Percentiles rank a stretch among this genome's conserved stretches.
These are phyloP conservation scores for Paradisaea rubra DNA, from an alignment of 2,113 vertebrate genomes.

Conservation along the genomic window DNA sequence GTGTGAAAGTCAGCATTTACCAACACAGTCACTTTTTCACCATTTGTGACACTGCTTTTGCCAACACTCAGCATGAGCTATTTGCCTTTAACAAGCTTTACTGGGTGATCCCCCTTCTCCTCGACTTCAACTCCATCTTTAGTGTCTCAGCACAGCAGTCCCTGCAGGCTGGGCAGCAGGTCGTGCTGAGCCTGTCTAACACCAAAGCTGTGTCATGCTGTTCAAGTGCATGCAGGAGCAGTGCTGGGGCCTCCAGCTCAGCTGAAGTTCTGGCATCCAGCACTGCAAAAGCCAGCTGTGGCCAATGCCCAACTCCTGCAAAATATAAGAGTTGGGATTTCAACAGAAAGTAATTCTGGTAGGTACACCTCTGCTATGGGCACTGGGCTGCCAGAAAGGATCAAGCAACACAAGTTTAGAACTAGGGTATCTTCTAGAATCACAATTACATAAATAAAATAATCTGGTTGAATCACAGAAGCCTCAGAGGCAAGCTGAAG, in stretches of 20 bases:
- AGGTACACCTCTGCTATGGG: not conserved
- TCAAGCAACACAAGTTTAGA: not conserved
- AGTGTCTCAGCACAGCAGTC: not conserved
- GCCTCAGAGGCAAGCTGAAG: not conserved
- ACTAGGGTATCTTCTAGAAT: not conserved
- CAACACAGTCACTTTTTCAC: not conserved
- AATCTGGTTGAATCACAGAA: not conserved
- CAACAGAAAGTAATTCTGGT: not conserved
- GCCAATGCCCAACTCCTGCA: not conserved
- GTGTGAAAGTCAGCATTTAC: not conserved
- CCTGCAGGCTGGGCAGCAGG: not conserved
- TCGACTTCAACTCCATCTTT: fast-evolving
- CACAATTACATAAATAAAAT: not conserved
- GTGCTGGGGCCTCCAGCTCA: not conserved
- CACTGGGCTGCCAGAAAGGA: not conserved
- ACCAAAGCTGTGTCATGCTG: not conserved
- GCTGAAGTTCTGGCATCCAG: not conserved
- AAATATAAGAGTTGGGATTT: not conserved
- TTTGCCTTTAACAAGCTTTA: not conserved
- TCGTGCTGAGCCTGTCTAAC: not conserved
- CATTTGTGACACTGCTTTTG: not conserved
- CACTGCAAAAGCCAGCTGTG: not conserved
- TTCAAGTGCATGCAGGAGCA: not conserved
- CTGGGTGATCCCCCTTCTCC: not conserved
- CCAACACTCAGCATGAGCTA: not conserved